A percentile compares a stretch with the other conserved stretches of the same genome.
phyloP scores from a whole-genome alignment of 2,797 vertebrate species.

The Microtus obscurus region DNA sequence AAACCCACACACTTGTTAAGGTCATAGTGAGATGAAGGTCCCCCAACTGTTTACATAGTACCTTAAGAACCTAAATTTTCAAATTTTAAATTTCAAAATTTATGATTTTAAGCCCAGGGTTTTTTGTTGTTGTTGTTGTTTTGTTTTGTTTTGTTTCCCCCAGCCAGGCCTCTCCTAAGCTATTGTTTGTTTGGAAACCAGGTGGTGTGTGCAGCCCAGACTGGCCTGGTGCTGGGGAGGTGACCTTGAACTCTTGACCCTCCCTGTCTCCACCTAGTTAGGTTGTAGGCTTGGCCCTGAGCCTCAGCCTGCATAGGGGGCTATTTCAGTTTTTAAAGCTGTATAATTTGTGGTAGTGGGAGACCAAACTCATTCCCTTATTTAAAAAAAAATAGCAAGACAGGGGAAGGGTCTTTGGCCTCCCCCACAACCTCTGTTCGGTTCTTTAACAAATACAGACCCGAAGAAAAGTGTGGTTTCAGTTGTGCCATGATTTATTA shows the following conservation, averaged over 20 bases:
- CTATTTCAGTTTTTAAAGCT: not conserved
- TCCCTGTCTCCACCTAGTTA: not conserved
- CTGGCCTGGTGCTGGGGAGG: not conserved
- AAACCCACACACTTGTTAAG: not conserved
- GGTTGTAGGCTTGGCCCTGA: not conserved
- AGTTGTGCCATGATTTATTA: not conserved
- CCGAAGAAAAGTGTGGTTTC: not conserved
- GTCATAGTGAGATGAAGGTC: not conserved
- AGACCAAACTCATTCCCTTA: not conserved
- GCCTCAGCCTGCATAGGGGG: not conserved
- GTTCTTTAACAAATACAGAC: conserved; percentile 2
- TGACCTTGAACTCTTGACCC: not conserved
- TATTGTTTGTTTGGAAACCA: not conserved
- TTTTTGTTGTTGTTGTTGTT: not conserved
- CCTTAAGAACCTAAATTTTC: not conserved
- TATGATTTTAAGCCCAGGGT: not conserved
- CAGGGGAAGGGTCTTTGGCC: not conserved
- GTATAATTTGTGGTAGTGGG: not conserved
- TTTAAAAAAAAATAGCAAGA: not conserved
- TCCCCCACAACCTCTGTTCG: not conserved
- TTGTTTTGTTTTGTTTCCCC: not conserved
- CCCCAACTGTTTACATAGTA: not conserved
- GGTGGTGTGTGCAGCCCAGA: accelerated
- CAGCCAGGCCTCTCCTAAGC: not conserved
- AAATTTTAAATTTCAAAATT: not conserved